Evolutionary conservation across 1,140 invertebrate genomes (phyloP).

Genomic region (Heliconius nattereri): DNA sequence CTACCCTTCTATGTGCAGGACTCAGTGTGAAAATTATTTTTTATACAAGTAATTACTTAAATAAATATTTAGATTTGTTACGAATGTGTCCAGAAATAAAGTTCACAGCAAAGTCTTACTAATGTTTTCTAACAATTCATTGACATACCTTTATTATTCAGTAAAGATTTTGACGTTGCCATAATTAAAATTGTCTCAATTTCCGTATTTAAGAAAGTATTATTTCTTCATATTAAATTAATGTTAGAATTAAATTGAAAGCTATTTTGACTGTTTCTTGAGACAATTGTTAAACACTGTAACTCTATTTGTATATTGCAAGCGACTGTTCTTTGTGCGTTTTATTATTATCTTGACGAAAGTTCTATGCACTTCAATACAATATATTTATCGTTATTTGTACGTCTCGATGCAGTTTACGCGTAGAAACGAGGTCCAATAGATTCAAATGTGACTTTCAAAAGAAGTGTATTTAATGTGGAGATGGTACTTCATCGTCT

Average conservation of each 20-base stretch:
- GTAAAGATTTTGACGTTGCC: neutral
- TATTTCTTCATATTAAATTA: neutral
- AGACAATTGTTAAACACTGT: neutral
- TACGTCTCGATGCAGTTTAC: neutral
- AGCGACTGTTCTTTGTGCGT: neutral
- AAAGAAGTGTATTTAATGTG: no score
- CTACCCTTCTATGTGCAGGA: no score
- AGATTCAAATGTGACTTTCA: no score
- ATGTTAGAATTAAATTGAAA: neutral
- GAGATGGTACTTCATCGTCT: no score
- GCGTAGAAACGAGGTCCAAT: neutral
- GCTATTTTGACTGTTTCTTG: neutral
- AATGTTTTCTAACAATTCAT: neutral
- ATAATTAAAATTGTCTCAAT: neutral
- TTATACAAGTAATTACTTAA: no score
- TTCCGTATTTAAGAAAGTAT: neutral
- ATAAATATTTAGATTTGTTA: no score
- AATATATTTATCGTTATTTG: constrained; percentile 27
- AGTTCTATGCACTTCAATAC: constrained; percentile 33
- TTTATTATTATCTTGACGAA: constrained; percentile 28
- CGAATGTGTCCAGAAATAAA: no score
- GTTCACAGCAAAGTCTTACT: no score
- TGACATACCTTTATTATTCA: neutral
- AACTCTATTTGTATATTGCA: constrained; percentile 10
- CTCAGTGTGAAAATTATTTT: no score